Evolutionary conservation across 2,888 invertebrate genomes (phyloP), one percentile per base, ranked within the genome.

Genomic region (Watsonalla cultraria): DNA sequence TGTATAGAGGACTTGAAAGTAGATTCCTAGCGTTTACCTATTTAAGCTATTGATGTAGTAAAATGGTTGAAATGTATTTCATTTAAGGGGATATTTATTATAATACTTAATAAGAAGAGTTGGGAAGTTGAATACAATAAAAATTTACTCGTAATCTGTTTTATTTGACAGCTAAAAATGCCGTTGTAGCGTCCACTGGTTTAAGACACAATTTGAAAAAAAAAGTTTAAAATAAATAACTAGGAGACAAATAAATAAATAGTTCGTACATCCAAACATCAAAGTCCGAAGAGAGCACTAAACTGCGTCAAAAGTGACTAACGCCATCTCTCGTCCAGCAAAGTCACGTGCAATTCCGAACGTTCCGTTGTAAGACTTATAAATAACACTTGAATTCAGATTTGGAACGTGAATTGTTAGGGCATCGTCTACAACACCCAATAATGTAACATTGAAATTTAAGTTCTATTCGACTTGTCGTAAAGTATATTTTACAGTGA

Each of bases 141-240:
- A 49, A 35, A 8, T 48, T 37, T 49, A 9, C 8, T 49, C 49
- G 39, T 49, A 14, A 49, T 37, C 34, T 13, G 37, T 49, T 49
- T 39, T 37, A 39, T 49, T 49, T 49, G 11, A 42, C 42, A 42
- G 42, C 42, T 42, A 42, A 42, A 42, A 42, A 42, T 42, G 42
- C 42, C 42, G 42, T 42, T 42, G 11, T 39, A 39, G 15, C 49
- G 49, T 47, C 35, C 13, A 49, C 49, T 15, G 49, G 49, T 49
- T 14, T 8, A 48, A 15, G 49, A 6, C 49, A 49, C 49, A 49
- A 49, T 15, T 49, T 49, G 49, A 14, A 37, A 33, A 37, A 49
- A 39, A 39, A 37, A 37, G 34, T 49, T 49, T 37, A 49, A 49
- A 49, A 49, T 49, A 49, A 49, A 49, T 49, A 49, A 42, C 42